These are phyloP conservation scores for Chaenodraco wilsoni DNA, from an alignment of 2,797 vertebrate species.

Conservation along the genomic window DNA sequence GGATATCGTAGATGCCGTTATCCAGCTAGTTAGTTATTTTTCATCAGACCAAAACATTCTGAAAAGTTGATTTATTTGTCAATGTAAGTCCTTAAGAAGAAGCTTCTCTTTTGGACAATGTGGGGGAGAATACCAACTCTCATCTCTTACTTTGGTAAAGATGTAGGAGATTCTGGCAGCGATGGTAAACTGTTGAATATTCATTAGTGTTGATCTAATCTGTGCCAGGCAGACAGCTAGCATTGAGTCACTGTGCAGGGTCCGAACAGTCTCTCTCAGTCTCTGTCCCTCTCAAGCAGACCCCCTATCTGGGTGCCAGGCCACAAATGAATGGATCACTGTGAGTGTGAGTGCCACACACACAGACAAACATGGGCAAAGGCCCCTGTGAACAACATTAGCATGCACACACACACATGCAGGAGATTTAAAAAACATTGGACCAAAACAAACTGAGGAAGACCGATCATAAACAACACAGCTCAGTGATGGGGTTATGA, in stretches of 20 bases:
- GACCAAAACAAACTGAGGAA: constrained; percentile 67
- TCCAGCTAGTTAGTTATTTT: background rate
- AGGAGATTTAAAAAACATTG: constrained; percentile 62
- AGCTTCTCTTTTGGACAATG: constrained; percentile 5
- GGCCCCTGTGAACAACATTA: constrained; percentile 56
- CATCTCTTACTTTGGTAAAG: constrained; percentile 44
- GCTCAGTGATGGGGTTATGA: background rate
- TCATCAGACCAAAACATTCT: background rate
- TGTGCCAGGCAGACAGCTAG: constrained; percentile 82
- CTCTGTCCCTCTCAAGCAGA: constrained; percentile 74
- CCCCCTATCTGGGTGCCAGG: constrained; percentile 79
- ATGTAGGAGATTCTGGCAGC: constrained; percentile 57
- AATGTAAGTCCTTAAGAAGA: constrained; percentile 14
- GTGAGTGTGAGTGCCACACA: constrained; percentile 55
- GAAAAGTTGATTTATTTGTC: background rate
- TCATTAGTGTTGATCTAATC: constrained; percentile 83
- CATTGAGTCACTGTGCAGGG: constrained; percentile 79
- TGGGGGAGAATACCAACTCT: constrained; percentile 19
- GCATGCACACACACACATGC: constrained; percentile 55
- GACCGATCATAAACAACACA: constrained; percentile 25
- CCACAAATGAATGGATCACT: constrained; percentile 80
- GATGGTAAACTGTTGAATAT: constrained; percentile 72
- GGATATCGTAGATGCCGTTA: background rate
- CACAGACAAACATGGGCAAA: constrained; percentile 38
- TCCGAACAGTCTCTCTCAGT: constrained; percentile 79